Conservation (phyloP, 2,888 invertebrate genomes). For the Meta bourneti region DNA sequence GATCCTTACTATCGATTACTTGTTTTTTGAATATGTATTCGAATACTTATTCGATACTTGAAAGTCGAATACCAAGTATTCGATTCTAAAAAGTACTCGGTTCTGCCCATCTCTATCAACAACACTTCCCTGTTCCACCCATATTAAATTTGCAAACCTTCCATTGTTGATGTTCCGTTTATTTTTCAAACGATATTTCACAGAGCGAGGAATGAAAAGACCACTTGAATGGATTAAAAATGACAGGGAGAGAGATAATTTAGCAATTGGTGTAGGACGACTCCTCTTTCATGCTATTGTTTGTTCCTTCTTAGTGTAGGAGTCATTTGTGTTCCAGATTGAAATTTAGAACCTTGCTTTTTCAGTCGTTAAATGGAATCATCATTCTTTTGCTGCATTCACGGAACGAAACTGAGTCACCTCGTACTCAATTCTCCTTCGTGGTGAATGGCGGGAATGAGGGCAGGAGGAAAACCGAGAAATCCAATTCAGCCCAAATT, state of each 20-base stretch:
- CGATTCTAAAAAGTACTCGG: too few relatives aligned
- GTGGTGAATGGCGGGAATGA: background rate
- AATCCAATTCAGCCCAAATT: conserved; percentile 11
- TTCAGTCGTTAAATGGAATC: background rate
- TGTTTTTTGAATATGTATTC: too few relatives aligned
- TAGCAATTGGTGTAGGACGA: conserved; percentile 4
- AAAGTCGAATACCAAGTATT: too few relatives aligned
- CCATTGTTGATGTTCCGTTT: conserved; percentile 12
- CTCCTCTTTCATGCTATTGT: conserved; percentile 14
- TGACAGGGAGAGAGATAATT: background rate
- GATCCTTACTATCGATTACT: too few relatives aligned
- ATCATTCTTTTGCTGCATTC: background rate
- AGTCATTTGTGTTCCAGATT: conserved; percentile 23
- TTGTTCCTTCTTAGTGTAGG: conserved; percentile 4
- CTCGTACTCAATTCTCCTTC: background rate
- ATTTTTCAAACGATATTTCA: conserved; percentile 10
- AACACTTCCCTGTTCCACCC: conserved; percentile 7
- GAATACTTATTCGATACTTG: too few relatives aligned
- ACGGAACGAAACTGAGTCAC: conserved; percentile 8
- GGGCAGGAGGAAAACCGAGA: conserved; percentile 8
- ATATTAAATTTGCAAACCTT: conserved; percentile 3
- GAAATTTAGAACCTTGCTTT: conserved; percentile 24
- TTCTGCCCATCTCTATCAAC: too few relatives aligned
- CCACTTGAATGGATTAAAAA: conserved; percentile 13
- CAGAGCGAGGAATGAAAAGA: background rate